phyloP scores from a whole-genome alignment of 2,113 vertebrate genomes.

The Hippocampus abdominalis region DNA sequence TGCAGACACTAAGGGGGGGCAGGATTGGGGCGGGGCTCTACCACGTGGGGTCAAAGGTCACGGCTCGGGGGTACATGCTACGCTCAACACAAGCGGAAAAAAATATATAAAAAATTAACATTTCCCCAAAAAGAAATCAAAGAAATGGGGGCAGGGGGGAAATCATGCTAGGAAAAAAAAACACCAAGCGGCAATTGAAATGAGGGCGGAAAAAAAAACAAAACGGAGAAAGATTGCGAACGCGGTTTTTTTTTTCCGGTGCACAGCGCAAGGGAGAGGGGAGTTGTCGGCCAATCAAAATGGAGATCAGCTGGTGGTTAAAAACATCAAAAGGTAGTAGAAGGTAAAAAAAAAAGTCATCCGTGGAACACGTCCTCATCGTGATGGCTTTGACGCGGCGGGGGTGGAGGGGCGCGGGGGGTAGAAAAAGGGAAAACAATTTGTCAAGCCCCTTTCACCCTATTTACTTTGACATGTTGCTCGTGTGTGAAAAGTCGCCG shows the following conservation, averaged over 20 bases:
- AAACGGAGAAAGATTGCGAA: constrained; percentile 61
- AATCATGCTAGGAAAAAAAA: neutral
- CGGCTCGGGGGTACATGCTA: constrained; percentile 36
- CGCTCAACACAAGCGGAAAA: constrained; percentile 36
- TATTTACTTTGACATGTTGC: neutral
- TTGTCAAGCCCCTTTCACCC: neutral
- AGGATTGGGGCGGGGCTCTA: constrained; percentile 23
- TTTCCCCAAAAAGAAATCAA: constrained; percentile 5
- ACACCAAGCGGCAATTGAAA: constrained; percentile 12
- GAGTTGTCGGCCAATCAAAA: neutral
- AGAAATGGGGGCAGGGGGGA: neutral
- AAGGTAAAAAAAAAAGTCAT: neutral
- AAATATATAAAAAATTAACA: constrained; percentile 24
- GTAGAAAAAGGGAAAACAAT: neutral
- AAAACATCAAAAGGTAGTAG: neutral
- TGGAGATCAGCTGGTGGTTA: neutral
- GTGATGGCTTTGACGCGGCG: neutral
- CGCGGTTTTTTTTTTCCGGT: constrained; percentile 56
- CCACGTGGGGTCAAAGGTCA: neutral
- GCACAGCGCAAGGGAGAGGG: constrained; percentile 4
- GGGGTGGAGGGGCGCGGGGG: neutral
- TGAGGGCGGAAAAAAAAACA: constrained; percentile 23
- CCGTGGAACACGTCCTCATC: neutral
- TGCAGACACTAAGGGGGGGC: constrained; percentile 57
- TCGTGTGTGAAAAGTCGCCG: neutral